Conservation (phyloP, 2,888 invertebrate species). For the Leptinotarsa peninsularis region DNA sequence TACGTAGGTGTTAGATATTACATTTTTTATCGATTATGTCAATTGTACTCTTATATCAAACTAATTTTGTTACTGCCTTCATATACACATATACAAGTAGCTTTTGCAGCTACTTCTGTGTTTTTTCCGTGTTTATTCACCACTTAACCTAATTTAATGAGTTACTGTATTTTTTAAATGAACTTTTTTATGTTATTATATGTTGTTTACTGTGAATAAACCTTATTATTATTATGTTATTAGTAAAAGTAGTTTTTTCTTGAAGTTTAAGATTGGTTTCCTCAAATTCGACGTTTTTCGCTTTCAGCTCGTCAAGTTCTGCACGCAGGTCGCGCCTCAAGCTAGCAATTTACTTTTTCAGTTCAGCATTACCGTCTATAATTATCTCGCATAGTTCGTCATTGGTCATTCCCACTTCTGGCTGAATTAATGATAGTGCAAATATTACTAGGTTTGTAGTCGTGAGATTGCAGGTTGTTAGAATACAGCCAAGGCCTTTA, state of each 20-base stretch:
- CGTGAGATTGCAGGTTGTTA: not conserved
- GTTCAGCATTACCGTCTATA: not conserved
- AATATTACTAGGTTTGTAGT: not conserved
- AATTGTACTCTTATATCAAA: too few species aligned
- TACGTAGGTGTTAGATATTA: too few species aligned
- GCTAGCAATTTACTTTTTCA: not conserved
- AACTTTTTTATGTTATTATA: too few species aligned
- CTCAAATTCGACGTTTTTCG: not conserved
- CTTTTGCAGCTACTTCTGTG: too few species aligned
- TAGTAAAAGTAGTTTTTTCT: not conserved
- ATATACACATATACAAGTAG: too few species aligned
- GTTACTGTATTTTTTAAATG: too few species aligned
- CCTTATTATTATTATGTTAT: too few species aligned
- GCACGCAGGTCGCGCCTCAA: not conserved
- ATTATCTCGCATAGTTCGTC: not conserved
- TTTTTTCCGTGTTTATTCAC: too few species aligned
- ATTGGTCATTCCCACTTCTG: not conserved
- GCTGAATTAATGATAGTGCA: not conserved
- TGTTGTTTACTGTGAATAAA: too few species aligned
- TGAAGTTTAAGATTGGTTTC: not conserved
- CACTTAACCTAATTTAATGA: too few species aligned
- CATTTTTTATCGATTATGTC: too few species aligned
- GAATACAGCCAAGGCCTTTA: not conserved
- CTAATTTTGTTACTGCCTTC: too few species aligned
- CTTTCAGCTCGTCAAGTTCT: not conserved